Base-by-base conservation (phyloP, 2,797 vertebrate genomes). In the Chelon auratus region DNA sequence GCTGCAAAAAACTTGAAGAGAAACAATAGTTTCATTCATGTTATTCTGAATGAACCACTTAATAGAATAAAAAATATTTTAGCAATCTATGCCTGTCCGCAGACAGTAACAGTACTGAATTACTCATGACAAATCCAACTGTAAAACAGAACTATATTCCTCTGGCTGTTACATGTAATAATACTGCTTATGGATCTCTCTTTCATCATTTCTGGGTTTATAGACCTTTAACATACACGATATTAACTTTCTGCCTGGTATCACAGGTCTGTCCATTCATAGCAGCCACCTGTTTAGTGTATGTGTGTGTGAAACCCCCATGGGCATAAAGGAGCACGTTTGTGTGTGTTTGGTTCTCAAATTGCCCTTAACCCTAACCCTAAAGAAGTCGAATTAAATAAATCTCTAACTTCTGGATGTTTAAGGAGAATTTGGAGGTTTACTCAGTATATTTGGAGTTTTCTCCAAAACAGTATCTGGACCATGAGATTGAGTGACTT, bases 171-270 rank as follows among this genome's bases (percentile, higher is more conserved):
- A 8, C 7, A 33, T 33, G 30, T 33, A 33, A 33, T 8, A 33
- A 33, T 33, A 8, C 30, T 33, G 8, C 30, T 33, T 33, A 33
- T 7, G 30, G 30, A 33, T 33, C 30, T 33, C 30, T 8, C 1
- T 33, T 5, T 33, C 30, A 30, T 4, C 30, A 30, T 30, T 30
- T 30, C 30, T 30, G 30, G 4, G 6, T 30, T 6, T 30, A 30
- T 6, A 30, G 30, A 15, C 53, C 40, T 61, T 72, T n/a, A 51
- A 33, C 43, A 47, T 59, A 55, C 48, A 63, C 14, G 22, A n/a
- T 60, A 61, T 68, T 61, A 39, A 22, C 51, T 72, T 54, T 57
- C 48, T 55, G 65, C 56, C 30, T 68, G 51, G 50, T 65, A 30
- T 69, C 39, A 30, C 20, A 45, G 9, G 37, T 50, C 50, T 48